Evolutionary conservation across 2,113 vertebrate genomes (phyloP).

Genomic region (Lynx canadensis): DNA sequence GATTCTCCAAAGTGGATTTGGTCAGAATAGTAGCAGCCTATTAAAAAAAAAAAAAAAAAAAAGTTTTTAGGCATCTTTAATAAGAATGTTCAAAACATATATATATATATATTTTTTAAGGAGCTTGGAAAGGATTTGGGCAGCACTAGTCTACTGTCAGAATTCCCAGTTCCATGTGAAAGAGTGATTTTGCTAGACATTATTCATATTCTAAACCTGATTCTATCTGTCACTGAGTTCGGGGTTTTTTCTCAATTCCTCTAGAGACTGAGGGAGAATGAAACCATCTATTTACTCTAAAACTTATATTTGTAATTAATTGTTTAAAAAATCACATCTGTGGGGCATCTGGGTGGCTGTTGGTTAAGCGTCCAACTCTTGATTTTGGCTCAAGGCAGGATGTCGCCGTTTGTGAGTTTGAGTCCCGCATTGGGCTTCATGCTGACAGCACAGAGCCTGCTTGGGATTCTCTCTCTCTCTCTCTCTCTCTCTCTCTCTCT

Average conservation of each 20-base stretch:
- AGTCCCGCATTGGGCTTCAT: no score
- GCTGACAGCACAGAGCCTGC: no score
- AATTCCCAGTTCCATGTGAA: neutral
- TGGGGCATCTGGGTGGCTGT: no score
- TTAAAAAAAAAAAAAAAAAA: neutral
- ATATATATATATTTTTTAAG: neutral
- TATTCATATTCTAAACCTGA: neutral
- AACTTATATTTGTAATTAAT: constrained; percentile 6
- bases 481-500: no score
- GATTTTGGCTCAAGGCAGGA: no score
- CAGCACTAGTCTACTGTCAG: neutral
- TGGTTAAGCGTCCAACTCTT: no score
- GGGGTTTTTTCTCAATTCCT: constrained; percentile 1
- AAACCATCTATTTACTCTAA: neutral
- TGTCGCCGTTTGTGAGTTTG: no score
- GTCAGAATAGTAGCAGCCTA: constrained; percentile 89
- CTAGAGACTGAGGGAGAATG: neutral
- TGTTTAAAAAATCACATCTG: neutral
- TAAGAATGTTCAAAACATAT: neutral
- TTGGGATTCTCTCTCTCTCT: no score
- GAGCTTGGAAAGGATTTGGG: neutral
- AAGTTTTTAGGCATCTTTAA: neutral
- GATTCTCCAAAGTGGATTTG: constrained; percentile 89
- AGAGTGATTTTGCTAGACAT: neutral
- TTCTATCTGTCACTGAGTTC: neutral